These are phyloP conservation scores for Pelmatolapia mariae DNA, from an alignment of 2,113 vertebrate species.

Conservation along the genomic window DNA sequence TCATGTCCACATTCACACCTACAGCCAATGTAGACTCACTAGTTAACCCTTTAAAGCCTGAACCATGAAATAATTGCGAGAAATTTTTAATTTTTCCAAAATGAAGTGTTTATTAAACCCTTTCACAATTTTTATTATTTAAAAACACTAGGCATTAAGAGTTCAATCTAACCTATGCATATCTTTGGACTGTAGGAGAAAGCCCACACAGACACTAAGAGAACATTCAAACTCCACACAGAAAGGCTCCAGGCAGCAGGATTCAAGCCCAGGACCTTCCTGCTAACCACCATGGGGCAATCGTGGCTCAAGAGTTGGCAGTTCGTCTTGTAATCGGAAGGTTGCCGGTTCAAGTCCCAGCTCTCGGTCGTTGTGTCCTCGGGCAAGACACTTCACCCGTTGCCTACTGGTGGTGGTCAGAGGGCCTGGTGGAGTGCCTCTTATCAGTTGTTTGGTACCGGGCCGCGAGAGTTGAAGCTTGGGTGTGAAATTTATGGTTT, in stretches of 20 bases:
- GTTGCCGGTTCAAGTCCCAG: too few relatives aligned
- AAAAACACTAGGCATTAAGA: neutral
- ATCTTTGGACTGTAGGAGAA: neutral
- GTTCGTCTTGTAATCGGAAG: too few relatives aligned
- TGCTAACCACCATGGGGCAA: neutral
- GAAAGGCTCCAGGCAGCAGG: neutral
- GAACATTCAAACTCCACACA: neutral
- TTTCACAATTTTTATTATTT: neutral
- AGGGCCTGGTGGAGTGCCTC: too few relatives aligned
- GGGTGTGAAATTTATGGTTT: neutral
- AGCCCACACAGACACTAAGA: neutral
- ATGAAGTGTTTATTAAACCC: neutral
- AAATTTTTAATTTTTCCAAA: neutral
- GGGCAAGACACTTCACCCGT: too few relatives aligned
- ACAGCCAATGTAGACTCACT: neutral
- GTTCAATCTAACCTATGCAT: neutral
- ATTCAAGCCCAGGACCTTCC: neutral
- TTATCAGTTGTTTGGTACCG: neutral
- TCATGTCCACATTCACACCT: neutral
- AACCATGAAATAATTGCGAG: neutral
- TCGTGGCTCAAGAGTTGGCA: too few relatives aligned
- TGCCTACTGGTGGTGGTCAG: too few relatives aligned
- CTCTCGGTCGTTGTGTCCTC: too few relatives aligned
- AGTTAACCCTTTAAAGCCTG: neutral
- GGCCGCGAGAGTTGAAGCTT: neutral